phyloP scores from a whole-genome alignment of 1,140 invertebrate genomes.

The Drosophila parabipectinata region DNA sequence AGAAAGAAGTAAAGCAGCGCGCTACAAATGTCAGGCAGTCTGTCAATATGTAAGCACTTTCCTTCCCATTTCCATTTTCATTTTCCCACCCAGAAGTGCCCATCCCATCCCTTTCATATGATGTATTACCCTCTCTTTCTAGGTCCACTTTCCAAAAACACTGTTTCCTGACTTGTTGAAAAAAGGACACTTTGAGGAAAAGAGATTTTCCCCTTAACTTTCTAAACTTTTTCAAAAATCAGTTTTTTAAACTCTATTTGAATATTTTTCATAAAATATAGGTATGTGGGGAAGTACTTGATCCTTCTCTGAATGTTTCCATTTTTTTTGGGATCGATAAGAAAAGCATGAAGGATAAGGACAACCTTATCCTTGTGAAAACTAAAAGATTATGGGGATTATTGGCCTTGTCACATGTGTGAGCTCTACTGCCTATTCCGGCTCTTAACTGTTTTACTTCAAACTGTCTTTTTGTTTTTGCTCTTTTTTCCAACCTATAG shows the following conservation, averaged over 20 bases:
- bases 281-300: no score
- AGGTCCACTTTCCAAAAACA: no score
- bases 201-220: no score
- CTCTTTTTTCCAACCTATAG: background rate
- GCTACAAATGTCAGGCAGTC: conserved; percentile 58
- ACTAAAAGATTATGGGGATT: conserved; percentile 56
- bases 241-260: no score
- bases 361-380: conserved; percentile 38
- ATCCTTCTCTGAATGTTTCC: conserved; percentile 23
- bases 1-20: conserved; percentile 59
- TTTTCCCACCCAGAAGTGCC: conserved; percentile 6
- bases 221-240: no score
- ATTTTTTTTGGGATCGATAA: background rate
- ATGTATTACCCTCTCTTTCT: background rate
- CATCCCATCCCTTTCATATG: background rate
- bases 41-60: conserved; percentile 28
- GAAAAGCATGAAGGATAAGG: background rate
- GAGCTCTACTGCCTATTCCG: background rate
- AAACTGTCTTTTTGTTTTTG: background rate
- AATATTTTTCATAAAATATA: no score
- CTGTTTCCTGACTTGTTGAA: no score
- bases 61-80: conserved; percentile 23
- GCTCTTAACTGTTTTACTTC: conserved; percentile 11
- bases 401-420: conserved; percentile 36
- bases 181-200: no score